Evolutionary conservation across 1,140 invertebrate genomes (phyloP), one percentile per base, ranked within the genome.

Genomic region (Muscidifurax raptorellus): DNA sequence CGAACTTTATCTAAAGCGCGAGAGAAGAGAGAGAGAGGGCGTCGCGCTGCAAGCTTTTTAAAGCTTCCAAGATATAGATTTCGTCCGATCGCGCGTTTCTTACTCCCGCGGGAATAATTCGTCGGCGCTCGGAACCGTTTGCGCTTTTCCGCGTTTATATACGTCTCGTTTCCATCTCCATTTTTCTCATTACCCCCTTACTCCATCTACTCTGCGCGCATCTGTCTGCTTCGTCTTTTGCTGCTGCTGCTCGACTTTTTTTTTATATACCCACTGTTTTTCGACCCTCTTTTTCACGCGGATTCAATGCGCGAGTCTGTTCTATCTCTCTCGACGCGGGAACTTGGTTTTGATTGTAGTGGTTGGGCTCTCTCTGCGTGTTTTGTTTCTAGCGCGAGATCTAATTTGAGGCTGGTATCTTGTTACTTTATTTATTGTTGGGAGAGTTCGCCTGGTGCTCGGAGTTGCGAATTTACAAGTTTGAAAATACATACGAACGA

Each of bases 1-100:
- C 44, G 81, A 88, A 88, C 83, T 88, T 88, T 86, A 86, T 88
- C 86, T 86, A 87, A 88, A 84, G 52, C n/a, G n/a, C n/a, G n/a
- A n/a, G n/a, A n/a, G n/a, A n/a, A n/a, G n/a, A n/a, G n/a, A n/a
- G n/a, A n/a, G n/a, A n/a, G 81, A 66, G 30, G 25, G 72, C 59
- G 75, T 64, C 47, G 67, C 80, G 44, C 25, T 80, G 71, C 52
- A 52, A 83, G 82, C 82, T 83, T 78, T 83, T 83, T 78, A 79
- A 83, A 83, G 76, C 76, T 83, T 72, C 59, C 27, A 22, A 78
- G 76, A 79, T 84, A 84, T 84, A 80, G 77, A 84, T 84, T 84
- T 80, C 30, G 30, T 6, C 0, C 32, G 69, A 84, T 80, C 80
- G 82, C 67, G 36, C 82, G 30, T 67, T 69, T 84, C 78, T 64